A percentile compares a stretch with the other conserved stretches of the same genome.
Conservation (phyloP, 2,888 invertebrate genomes). For the Metalampra italica region DNA sequence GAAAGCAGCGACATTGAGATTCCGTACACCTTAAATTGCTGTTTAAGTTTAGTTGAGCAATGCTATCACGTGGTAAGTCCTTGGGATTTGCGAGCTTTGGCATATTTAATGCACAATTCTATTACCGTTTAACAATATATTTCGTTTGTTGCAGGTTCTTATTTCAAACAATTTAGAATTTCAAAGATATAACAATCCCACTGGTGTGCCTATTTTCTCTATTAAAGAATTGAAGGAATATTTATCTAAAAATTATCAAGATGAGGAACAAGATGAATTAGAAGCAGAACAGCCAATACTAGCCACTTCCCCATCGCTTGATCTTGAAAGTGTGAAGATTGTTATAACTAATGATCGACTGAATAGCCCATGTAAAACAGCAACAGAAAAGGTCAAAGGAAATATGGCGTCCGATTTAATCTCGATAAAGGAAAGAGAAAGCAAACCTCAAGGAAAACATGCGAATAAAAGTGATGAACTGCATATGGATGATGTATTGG, state of each 20-base stretch:
- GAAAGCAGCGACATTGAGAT: neutral
- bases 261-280: no score
- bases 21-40: constrained; percentile 24
- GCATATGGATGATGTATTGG: no score
- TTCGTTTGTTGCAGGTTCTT: constrained; percentile 38
- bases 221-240: constrained; percentile 33
- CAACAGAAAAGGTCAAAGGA: no score
- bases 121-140: neutral
- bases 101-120: neutral
- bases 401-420: no score
- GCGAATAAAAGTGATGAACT: no score
- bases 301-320: no score
- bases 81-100: neutral
- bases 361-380: no score
- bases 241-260: constrained; percentile 4
- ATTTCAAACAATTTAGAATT: constrained; percentile 36
- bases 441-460: no score
- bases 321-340: no score
- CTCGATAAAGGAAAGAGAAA: no score
- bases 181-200: constrained; percentile 21
- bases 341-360: no score
- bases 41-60: constrained; percentile 28
- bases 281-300: no score
- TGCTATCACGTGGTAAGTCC: constrained; percentile 40
- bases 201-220: constrained; percentile 28